Conservation (phyloP, 2,113 vertebrate species). For the Mesocricetus auratus region DNA sequence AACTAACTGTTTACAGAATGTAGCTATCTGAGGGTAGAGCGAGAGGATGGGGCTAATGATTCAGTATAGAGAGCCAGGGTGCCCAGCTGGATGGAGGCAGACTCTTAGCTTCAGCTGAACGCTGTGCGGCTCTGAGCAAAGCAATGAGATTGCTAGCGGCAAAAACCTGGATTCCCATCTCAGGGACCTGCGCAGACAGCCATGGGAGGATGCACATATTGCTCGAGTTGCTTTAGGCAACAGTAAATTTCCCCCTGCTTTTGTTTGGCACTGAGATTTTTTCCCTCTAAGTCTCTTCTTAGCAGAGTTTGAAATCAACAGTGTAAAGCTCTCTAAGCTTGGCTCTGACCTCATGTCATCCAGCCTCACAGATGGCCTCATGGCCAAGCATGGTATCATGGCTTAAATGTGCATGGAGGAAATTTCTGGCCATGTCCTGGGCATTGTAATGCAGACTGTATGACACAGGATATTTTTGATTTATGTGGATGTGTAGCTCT, state of each 20-base stretch:
- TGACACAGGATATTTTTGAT: neutral
- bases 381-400: neutral
- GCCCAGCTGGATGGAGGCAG: slow-evolving; percentile 22
- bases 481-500: neutral
- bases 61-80: neutral
- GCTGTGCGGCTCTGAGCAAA: neutral
- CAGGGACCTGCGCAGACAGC: neutral
- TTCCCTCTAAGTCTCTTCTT: neutral
- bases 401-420: neutral
- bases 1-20: neutral
- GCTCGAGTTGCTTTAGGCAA: neutral
- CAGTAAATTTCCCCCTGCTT: neutral
- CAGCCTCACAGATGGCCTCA: neutral
- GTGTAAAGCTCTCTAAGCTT: neutral
- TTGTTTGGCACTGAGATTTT: neutral
- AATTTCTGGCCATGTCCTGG: neutral
- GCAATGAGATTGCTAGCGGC: neutral
- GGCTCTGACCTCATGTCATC: neutral
- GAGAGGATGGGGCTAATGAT: neutral
- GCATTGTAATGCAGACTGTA: neutral
- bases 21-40: neutral
- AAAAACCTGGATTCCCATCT: neutral
- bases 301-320: slow-evolving; percentile 6
- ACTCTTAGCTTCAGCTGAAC: neutral
- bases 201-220: accelerated